Evolutionary conservation across 1,140 invertebrate genomes (phyloP).

Genomic region (Drosophila teissieri): DNA sequence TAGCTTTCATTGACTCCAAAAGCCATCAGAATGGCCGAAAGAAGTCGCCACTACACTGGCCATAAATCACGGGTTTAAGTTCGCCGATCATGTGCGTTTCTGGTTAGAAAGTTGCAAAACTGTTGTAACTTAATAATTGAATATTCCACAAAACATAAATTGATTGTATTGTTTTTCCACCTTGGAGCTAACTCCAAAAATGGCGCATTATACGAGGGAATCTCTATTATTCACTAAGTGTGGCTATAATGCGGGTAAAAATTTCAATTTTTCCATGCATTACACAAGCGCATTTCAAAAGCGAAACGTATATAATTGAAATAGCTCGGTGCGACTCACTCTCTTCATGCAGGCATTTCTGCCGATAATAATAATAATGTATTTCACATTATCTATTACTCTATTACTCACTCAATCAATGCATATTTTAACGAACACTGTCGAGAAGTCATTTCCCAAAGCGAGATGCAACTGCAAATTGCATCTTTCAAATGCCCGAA

Average conservation of each 20-base stretch:
- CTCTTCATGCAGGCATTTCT: constrained; percentile 35
- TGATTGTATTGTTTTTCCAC: no score
- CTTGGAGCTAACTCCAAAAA: no score
- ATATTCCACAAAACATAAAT: no score
- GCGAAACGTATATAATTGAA: constrained; percentile 12
- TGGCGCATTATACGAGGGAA: neutral
- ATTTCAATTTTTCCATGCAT: constrained; percentile 5
- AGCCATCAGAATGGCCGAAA: constrained; percentile 33
- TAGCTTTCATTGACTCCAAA: constrained; percentile 40
- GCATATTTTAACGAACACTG: constrained; percentile 21
- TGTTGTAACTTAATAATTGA: no score
- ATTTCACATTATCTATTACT: constrained; percentile 57
- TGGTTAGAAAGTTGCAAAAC: neutral
- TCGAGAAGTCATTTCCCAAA: constrained; percentile 66
- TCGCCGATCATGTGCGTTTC: neutral
- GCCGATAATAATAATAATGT: constrained; percentile 46
- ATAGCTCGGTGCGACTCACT: constrained; percentile 10
- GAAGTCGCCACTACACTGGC: neutral
- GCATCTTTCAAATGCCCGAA: constrained; percentile 69
- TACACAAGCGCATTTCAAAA: constrained; percentile 15
- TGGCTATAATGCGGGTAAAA: constrained; percentile 1
- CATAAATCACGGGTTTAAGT: constrained; percentile 7
- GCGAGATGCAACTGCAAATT: constrained; percentile 75
- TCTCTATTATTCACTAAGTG: neutral
- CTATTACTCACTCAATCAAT: constrained; percentile 43